phyloP scores from a whole-genome alignment of 2,888 invertebrate species.

The Euspilapteryx auroguttella region DNA sequence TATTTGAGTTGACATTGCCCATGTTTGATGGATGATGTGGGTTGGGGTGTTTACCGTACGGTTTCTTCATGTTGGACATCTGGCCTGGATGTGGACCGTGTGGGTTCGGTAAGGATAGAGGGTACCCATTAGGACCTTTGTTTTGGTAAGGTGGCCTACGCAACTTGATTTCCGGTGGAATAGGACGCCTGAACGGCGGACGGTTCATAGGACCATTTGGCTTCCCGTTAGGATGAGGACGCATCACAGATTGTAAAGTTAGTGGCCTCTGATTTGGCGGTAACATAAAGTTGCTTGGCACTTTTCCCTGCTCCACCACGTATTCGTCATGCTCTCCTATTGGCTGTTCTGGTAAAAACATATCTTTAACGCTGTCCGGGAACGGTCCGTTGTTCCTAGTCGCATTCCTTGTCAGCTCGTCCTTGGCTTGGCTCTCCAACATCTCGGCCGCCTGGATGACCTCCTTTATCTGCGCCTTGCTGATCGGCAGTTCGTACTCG shows the following conservation, averaged over 20 bases:
- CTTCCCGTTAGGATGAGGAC: slow-evolving; percentile 23
- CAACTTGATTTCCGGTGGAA: slow-evolving; percentile 47
- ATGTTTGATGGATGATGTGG: not conserved
- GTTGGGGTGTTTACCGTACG: slow-evolving; percentile 10
- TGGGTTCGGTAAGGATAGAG: slow-evolving; percentile 30
- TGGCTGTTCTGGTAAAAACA: slow-evolving; percentile 29
- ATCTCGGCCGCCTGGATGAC: slow-evolving; percentile 45
- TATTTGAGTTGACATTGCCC: slow-evolving; percentile 10
- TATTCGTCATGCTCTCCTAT: slow-evolving; percentile 39
- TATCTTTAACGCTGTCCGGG: slow-evolving; percentile 30
- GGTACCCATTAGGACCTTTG: slow-evolving; percentile 18
- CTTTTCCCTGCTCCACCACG: slow-evolving; percentile 23
- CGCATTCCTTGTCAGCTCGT: slow-evolving; percentile 21
- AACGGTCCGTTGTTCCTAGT: not conserved
- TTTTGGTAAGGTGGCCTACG: slow-evolving; percentile 19
- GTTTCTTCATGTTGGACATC: slow-evolving; percentile 16
- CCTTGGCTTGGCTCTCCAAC: slow-evolving; percentile 33
- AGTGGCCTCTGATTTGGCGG: slow-evolving; percentile 40
- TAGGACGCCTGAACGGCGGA: slow-evolving; percentile 38
- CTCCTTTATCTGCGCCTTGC: slow-evolving; percentile 39
- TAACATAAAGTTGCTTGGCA: slow-evolving; percentile 29
- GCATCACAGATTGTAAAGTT: slow-evolving; percentile 43
- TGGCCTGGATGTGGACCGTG: slow-evolving; percentile 19
- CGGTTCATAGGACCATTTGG: slow-evolving; percentile 24
- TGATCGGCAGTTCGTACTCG: slow-evolving; percentile 48